Base-by-base conservation (phyloP, 2,113 vertebrate species). In the Odobenus rosmarus region DNA sequence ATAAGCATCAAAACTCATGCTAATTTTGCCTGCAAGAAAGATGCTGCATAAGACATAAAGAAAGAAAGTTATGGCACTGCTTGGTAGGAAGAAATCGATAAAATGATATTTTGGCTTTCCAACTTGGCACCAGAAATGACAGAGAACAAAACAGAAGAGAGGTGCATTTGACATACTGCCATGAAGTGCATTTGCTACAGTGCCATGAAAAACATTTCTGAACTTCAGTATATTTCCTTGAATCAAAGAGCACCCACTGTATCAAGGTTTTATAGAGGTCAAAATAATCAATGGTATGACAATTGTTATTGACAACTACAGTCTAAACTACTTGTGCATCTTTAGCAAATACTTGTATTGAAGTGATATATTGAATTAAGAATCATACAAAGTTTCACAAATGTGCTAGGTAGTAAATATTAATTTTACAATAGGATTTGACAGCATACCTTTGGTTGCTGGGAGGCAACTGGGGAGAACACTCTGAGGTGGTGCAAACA, bases 261-360 rank as follows among this genome's bases (percentile, higher is more conserved):
- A 88, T 89, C 61, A 95, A 51, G 18, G 28, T 83, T 97, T 97
- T 86, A 91, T 64, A 94, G 36, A 96, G 57, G 31, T 96, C 59
- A 93, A 97, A 97, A 92, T 97, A 96, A 92, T 97, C 74, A 97
- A 88, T 80, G 57, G 10, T 10, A 59, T 84, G 82, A 61, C 49
- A 82, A 51, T 62, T 49, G 11, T 92, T 84, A 95, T 92, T 79
- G 57, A 80, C 19, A 87, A 31, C 91, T 77, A 67, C 2, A 24
- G 14, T 83, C 10, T 84, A 62, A 93, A 92, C 55, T 88, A 83
- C 39, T 87, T 93, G 9, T 64, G 12, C 53, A 92, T 82, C 24
- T 46, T 33, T 11, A 92, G 15, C 83, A 92, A 92, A 36, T 76
- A 76, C 76, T 94, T 93, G 4, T 36, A 83, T 31, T 92, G 67